These are phyloP conservation scores for Eudasyphora cyanicolor DNA, from an alignment of 2,888 invertebrate species.

Conservation along the genomic window DNA sequence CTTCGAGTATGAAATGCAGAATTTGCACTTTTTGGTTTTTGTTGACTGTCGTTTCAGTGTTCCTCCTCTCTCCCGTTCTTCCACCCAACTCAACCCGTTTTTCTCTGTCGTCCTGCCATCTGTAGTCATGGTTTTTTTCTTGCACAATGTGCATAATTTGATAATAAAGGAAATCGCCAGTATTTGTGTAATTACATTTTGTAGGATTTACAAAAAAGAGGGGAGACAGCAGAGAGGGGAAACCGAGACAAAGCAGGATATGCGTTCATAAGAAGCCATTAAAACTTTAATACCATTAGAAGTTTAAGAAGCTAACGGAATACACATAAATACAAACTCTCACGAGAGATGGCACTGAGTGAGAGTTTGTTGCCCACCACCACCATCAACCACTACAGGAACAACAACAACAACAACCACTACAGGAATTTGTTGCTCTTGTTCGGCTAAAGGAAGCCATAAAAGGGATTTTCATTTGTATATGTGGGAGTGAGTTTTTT, in stretches of 20 bases:
- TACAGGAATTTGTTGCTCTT: not conserved
- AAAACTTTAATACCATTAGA: slow-evolving; percentile 23
- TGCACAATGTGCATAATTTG: slow-evolving; percentile 19
- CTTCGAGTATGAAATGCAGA: not conserved
- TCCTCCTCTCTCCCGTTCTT: not conserved
- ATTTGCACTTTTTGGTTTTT: slow-evolving; percentile 19
- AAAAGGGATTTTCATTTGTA: not conserved
- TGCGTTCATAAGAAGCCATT: not conserved
- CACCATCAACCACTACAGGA: too few relatives aligned
- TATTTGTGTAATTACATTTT: slow-evolving; percentile 25
- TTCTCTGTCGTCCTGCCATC: too few relatives aligned
- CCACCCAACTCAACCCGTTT: too few relatives aligned
- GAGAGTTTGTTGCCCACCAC: too few relatives aligned
- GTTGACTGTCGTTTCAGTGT: too few relatives aligned
- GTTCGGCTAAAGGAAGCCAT: not conserved
- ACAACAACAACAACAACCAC: too few relatives aligned
- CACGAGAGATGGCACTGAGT: too few relatives aligned
- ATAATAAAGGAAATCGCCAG: slow-evolving; percentile 25
- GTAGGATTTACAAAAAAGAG: not conserved
- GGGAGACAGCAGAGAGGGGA: not conserved
- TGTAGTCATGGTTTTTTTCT: too few relatives aligned
- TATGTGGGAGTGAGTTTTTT: too few relatives aligned
- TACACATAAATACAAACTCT: too few relatives aligned
- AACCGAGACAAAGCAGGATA: not conserved
- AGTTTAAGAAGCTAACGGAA: slow-evolving; percentile 22